Evolutionary conservation across 2,888 invertebrate species (phyloP), one percentile per base, ranked within the genome.

Genomic region (Muschampia plurimacula): DNA sequence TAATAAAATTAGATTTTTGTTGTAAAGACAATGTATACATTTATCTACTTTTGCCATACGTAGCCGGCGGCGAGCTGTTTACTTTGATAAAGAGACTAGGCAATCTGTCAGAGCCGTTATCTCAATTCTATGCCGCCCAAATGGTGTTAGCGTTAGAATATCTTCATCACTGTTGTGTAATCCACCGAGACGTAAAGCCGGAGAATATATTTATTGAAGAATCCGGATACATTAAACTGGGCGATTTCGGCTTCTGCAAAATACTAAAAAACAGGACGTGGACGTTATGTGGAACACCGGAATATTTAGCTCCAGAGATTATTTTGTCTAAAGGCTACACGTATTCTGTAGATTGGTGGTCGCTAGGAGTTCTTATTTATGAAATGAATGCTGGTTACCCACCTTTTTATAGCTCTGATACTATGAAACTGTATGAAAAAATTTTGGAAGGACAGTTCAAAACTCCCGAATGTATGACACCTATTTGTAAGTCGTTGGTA

Each of bases 311-410:
- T 0, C 98, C 98, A 0, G 99, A 99, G 91, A 96, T 97, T 32
- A 98, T 99, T 77, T 95, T 97, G 77, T 97, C 97, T 49, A 98
- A 97, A 88, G 98, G 99, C 0, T 99, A 99, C 90, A 97, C 97
- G 52, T 97, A 96, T 82, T 96, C 98, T 0, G 98, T 98, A 0
- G 99, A 99, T 85, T 99, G 98, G 98, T 99, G 99, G 99, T 96
- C 99, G 0, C 95, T 98, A 63, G 99, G 98, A 0, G 95, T 98
- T 0, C 92, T 99, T 9, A 94, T 98, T 57, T 99, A 95, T 87
- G 98, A 99, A 94, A 97, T 98, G 96, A 96, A 96, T 62, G 96
- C 97, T 5, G 99, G 99, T 0, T 97, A 96, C 88, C 97, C 99
- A 12, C 99, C 99, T 0, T 99, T 99, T 91, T 97, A 96, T 81